These are phyloP conservation scores for Prorops nasuta DNA, from an alignment of 1,140 invertebrate genomes.

Conservation along the genomic window DNA sequence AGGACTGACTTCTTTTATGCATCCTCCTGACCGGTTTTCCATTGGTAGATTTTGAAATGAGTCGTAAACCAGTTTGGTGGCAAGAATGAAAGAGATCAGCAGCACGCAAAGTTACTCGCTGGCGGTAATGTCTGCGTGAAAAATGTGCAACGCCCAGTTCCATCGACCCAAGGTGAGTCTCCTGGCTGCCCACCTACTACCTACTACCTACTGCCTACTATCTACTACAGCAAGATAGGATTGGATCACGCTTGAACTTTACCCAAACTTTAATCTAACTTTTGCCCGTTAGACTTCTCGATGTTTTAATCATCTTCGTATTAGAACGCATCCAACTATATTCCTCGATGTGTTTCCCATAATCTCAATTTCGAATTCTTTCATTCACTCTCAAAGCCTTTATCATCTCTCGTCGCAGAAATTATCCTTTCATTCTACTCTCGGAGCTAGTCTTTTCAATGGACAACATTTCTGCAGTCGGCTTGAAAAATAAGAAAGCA, in stretches of 20 bases:
- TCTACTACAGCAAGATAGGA: too few species aligned
- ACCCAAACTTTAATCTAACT: slow-evolving; percentile 34
- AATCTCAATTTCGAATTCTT: too few species aligned
- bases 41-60: not conserved
- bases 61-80: not conserved
- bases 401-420: too few species aligned
- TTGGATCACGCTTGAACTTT: slow-evolving; percentile 22
- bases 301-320: slow-evolving; percentile 36
- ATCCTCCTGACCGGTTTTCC: not conserved
- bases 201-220: too few species aligned
- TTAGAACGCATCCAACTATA: slow-evolving; percentile 29
- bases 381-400: too few species aligned
- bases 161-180: not conserved
- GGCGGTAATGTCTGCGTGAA: not conserved
- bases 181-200: not conserved
- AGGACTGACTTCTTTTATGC: not conserved
- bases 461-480: too few species aligned
- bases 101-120: not conserved
- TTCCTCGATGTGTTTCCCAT: slow-evolving; percentile 28
- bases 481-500: too few species aligned
- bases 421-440: too few species aligned
- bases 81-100: not conserved
- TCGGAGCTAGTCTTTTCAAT: too few species aligned
- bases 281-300: slow-evolving; percentile 27
- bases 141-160: not conserved